phyloP scores from a whole-genome alignment of 2,888 invertebrate species.

The Odontocolon sp. region DNA sequence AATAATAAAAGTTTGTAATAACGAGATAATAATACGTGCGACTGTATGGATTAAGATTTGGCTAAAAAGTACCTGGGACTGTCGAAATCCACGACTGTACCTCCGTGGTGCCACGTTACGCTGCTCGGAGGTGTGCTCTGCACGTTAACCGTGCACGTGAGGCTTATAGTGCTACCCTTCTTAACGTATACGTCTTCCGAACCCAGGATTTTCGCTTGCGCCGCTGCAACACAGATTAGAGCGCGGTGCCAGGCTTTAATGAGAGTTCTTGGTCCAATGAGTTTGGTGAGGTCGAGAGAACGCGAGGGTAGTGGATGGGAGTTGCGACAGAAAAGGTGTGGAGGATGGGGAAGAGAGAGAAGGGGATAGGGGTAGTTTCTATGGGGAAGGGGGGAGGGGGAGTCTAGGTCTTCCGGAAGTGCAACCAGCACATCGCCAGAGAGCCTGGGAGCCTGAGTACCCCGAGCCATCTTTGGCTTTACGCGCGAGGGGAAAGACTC shows the following conservation, averaged over 20 bases:
- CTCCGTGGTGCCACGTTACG: conserved; percentile 92
- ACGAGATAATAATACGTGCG: neutral
- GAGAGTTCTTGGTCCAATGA: conserved; percentile 58
- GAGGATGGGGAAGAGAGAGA: conserved; percentile 10
- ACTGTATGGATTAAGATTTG: conserved; percentile 1
- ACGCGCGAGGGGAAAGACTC: conserved; percentile 23
- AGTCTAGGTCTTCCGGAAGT: conserved; percentile 17
- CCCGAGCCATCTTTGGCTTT: conserved; percentile 42
- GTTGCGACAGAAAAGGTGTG: too few relatives aligned
- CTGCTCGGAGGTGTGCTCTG: conserved; percentile 89
- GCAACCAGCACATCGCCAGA: conserved; percentile 27
- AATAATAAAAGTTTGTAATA: too few relatives aligned
- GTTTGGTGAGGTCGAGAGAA: conserved; percentile 44
- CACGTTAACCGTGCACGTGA: conserved; percentile 93
- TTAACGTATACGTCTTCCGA: conserved; percentile 94
- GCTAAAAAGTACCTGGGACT: conserved; percentile 77
- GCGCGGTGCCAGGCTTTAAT: conserved; percentile 59
- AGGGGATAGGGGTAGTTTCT: neutral
- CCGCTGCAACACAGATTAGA: conserved; percentile 85
- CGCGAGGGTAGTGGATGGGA: conserved; percentile 9
- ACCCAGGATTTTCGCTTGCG: conserved; percentile 92
- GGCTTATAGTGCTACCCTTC: conserved; percentile 94
- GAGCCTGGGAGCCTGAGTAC: conserved; percentile 20
- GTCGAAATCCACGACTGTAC: conserved; percentile 91
- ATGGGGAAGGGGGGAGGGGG: neutral